Percentiles rank a stretch among this genome's conserved stretches.
These are phyloP conservation scores for Cylloceria caligata DNA, from an alignment of 2,888 invertebrate genomes.

Conservation along the genomic window DNA sequence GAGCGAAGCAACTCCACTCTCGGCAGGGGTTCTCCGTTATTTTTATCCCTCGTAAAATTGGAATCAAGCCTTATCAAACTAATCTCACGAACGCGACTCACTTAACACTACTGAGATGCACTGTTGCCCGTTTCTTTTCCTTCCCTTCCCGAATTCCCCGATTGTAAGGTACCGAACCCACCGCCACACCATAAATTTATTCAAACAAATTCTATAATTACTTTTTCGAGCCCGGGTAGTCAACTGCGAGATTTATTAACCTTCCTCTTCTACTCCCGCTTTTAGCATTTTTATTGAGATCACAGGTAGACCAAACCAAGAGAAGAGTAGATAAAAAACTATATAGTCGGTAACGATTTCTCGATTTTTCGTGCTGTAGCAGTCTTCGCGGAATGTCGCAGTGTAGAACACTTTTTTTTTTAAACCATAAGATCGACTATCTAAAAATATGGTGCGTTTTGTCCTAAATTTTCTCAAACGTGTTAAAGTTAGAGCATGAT, in stretches of 20 bases:
- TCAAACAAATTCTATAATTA: constrained; percentile 84
- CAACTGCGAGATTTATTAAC: constrained; percentile 75
- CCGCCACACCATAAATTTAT: constrained; percentile 80
- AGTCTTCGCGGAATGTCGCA: constrained; percentile 54
- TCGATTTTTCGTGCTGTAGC: constrained; percentile 43
- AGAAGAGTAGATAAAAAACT: constrained; percentile 38
- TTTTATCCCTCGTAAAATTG: constrained; percentile 47
- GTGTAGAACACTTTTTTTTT: too few species aligned
- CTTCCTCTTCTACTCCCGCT: constrained; percentile 53
- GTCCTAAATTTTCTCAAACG: too few species aligned
- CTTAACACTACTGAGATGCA: constrained; percentile 72
- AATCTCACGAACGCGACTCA: constrained; percentile 14
- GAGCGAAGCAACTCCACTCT: constrained; percentile 72
- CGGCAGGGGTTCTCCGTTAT: constrained; percentile 62
- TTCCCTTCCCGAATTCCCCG: constrained; percentile 76
- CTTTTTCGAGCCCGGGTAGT: constrained; percentile 76
- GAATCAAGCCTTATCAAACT: constrained; percentile 31
- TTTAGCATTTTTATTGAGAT: constrained; percentile 70
- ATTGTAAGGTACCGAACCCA: constrained; percentile 72
- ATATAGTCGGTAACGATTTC: constrained; percentile 43
- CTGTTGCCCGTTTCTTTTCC: constrained; percentile 72
- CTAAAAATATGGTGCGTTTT: too few species aligned
- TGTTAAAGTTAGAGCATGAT: too few species aligned
- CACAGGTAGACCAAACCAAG: constrained; percentile 25
- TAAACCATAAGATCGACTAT: too few species aligned